phyloP scores from a whole-genome alignment of 2,797 vertebrate species.

The Phataginus tetradactyla region DNA sequence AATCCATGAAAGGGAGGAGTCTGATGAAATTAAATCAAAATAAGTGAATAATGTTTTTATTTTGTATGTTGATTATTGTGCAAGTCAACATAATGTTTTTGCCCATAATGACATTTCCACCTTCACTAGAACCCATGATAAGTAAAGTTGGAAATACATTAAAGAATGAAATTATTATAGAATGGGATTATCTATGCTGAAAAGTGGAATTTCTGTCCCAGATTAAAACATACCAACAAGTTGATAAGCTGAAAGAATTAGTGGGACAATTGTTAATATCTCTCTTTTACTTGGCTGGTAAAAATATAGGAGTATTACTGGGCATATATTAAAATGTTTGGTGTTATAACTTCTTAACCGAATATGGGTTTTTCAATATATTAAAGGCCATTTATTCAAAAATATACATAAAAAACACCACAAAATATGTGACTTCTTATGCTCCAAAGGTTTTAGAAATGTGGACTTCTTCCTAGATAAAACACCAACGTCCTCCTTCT shows the following conservation, averaged over 20 bases:
- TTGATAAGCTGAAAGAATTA: neutral
- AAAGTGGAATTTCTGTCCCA: neutral
- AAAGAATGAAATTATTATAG: neutral
- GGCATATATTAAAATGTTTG: neutral
- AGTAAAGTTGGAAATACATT: neutral
- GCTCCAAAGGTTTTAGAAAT: neutral
- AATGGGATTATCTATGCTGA: neutral
- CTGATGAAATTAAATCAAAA: neutral
- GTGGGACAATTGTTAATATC: neutral
- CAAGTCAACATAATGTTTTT: neutral
- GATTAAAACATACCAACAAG: neutral
- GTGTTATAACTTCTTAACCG: neutral
- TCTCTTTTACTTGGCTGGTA: neutral
- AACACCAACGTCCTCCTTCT: neutral
- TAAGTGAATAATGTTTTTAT: neutral
- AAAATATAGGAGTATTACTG: neutral
- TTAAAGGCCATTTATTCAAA: neutral
- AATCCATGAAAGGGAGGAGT: neutral
- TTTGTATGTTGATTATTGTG: neutral
- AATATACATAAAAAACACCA: neutral
- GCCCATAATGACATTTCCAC: neutral
- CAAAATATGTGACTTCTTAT: neutral
- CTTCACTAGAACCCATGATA: neutral
- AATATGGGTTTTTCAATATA: neutral
- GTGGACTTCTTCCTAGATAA: neutral